Conservation (phyloP, 1,140 invertebrate species). For the Nasonia vitripennis region DNA sequence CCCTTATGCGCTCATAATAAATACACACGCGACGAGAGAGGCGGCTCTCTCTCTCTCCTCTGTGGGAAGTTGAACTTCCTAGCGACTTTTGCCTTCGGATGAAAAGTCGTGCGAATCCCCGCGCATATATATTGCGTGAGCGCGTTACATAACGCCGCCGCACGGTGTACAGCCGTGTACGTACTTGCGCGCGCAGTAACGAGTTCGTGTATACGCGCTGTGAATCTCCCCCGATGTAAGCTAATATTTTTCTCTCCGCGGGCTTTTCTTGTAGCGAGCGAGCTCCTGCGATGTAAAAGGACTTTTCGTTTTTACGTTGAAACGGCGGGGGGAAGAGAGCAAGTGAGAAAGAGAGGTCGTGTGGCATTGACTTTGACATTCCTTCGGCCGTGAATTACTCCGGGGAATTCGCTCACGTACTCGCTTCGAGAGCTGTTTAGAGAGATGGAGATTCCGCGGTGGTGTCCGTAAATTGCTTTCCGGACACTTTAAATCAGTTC, state of each 20-base stretch:
- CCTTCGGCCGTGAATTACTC: slow-evolving; percentile 6
- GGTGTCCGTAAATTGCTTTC: background rate
- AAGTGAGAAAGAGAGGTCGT: background rate
- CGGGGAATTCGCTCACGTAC: background rate
- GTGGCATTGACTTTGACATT: slow-evolving; percentile 26
- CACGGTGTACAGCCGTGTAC: background rate
- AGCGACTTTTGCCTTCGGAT: background rate
- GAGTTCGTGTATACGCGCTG: background rate
- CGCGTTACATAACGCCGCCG: background rate
- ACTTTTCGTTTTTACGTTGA: background rate
- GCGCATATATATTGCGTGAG: slow-evolving; percentile 12
- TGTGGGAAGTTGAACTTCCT: slow-evolving; percentile 46
- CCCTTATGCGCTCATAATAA: background rate
- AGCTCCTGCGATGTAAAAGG: background rate
- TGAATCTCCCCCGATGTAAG: background rate
- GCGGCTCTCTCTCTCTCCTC: background rate
- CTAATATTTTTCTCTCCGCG: background rate
- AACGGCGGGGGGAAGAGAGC: too few relatives aligned
- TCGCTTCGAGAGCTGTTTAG: too few relatives aligned
- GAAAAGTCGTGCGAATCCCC: slow-evolving; percentile 48
- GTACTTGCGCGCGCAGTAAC: background rate
- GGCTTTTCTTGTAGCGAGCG: background rate
- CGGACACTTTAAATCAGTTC: too few relatives aligned
- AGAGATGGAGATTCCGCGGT: background rate
- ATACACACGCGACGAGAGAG: background rate